These are phyloP conservation scores for Kobus ellipsiprymnus DNA, from an alignment of 2,113 vertebrate species.

Conservation along the genomic window DNA sequence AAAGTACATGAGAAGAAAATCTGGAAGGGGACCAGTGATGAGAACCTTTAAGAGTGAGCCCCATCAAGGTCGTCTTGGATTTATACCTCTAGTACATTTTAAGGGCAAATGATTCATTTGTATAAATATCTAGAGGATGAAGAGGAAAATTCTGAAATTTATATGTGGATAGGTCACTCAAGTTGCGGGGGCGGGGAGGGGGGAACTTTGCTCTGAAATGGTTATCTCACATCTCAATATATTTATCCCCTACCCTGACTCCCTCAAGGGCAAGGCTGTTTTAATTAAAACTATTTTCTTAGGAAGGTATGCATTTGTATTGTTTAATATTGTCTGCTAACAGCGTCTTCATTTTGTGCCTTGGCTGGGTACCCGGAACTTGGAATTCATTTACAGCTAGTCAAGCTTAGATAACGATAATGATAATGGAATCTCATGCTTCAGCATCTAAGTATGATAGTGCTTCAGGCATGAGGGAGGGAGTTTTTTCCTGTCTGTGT, in stretches of 20 bases:
- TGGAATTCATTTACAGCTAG: conserved; percentile 34
- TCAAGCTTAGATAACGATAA: conserved; percentile 10
- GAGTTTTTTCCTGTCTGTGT: neutral
- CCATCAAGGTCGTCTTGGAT: neutral
- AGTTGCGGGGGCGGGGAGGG: accelerated
- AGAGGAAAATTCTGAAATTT: neutral
- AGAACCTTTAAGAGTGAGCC: no score
- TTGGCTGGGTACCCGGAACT: conserved; percentile 3
- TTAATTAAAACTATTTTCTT: neutral
- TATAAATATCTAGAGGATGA: neutral
- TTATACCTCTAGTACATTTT: neutral
- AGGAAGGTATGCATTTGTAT: neutral
- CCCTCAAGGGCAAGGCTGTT: neutral
- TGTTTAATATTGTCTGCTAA: neutral
- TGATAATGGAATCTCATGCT: conserved; percentile 49
- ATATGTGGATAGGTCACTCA: neutral
- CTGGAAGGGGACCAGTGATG: neutral
- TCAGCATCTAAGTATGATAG: conserved; percentile 16
- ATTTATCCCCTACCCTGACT: neutral
- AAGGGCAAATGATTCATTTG: neutral
- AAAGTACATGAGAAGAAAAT: accelerated
- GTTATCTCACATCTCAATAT: neutral
- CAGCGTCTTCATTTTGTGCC: neutral
- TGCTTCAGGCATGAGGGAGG: neutral
- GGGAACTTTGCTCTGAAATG: neutral